Percentiles rank a stretch among this genome's conserved stretches.
Evolutionary conservation across 2,888 invertebrate species (phyloP).

Genomic region (Orthonychiurus folsomi): DNA sequence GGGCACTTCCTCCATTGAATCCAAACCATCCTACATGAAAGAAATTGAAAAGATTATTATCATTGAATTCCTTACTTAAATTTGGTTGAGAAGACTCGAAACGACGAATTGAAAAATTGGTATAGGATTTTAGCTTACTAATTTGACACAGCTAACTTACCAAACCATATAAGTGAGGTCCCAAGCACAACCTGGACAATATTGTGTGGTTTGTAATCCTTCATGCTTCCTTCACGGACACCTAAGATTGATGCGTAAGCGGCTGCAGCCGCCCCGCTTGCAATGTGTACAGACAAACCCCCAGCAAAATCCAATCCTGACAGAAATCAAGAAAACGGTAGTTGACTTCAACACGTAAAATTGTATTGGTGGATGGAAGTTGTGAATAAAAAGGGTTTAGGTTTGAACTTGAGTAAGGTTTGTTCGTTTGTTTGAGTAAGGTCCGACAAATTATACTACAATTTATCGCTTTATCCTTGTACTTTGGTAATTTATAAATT

Average conservation of each 20-base stretch:
- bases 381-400: background rate
- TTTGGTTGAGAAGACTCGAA: too few relatives aligned
- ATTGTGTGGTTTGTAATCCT: conserved; percentile 28
- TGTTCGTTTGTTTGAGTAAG: too few relatives aligned
- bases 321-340: background rate
- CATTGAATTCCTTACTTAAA: background rate
- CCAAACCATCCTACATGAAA: conserved; percentile 28
- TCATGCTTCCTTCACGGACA: conserved; percentile 19
- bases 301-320: conserved; percentile 28
- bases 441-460: too few relatives aligned
- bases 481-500: too few relatives aligned
- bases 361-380: too few relatives aligned
- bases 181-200: conserved; percentile 32
- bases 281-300: conserved; percentile 26
- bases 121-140: too few relatives aligned
- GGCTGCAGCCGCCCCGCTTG: conserved; percentile 27
- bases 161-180: conserved; percentile 30
- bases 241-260: conserved; percentile 27
- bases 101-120: too few relatives aligned
- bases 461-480: too few relatives aligned
- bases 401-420: too few relatives aligned
- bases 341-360: background rate
- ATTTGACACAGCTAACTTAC: too few relatives aligned
- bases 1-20: conserved; percentile 25
- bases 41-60: background rate